Evolutionary conservation across 92 coral and sea anemone genomes (phyloP), one percentile per base, ranked within the genome.

Genomic region (Porites cylindrica): DNA sequence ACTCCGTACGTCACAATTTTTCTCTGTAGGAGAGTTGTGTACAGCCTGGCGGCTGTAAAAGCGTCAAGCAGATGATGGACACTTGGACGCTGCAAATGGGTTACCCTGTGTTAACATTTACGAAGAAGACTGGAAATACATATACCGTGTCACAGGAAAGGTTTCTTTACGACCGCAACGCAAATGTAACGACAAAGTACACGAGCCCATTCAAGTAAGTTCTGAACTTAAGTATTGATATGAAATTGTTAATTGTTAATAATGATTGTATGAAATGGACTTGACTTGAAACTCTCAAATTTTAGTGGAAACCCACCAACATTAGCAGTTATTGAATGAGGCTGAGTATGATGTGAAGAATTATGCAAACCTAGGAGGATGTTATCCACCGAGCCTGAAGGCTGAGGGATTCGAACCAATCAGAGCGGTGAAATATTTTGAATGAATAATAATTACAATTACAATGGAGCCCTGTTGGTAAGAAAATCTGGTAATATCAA

Each of bases 81-180:
- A 95, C 98, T 8, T 95, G 98, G 98, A 95, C 98, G 20, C 91
- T 95, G 52, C 98, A 95, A 76, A 95, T 95, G 98, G 95, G 95
- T 16, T 95, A 93, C 76, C 98, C 98, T 7, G 96, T 95, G 72
- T 70, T 95, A 13, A 84, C 65, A 50, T 65, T 95, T 51, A 90
- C 43, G 4, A 43, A 58, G 20, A 89, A 78, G 43, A 72, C 78
- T 47, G 67, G 21, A 18, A 73, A 85, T 7, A 85, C 78, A 47
- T 77, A 70, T 11, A 85, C 77, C 10, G 88, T 93, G 26, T 85
- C 84, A 9, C 98, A 95, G 85, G 88, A 93, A 47, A 93, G 93
- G 86, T 95, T 95, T 77, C 91, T 95, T n/a, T 91, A 92, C 64
- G 95, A 95, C 78, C 91, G 90, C 6, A 69, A 80, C n/a, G 91